Base-by-base conservation (phyloP, 2,888 invertebrate genomes). In the Isotomurus palustris region DNA sequence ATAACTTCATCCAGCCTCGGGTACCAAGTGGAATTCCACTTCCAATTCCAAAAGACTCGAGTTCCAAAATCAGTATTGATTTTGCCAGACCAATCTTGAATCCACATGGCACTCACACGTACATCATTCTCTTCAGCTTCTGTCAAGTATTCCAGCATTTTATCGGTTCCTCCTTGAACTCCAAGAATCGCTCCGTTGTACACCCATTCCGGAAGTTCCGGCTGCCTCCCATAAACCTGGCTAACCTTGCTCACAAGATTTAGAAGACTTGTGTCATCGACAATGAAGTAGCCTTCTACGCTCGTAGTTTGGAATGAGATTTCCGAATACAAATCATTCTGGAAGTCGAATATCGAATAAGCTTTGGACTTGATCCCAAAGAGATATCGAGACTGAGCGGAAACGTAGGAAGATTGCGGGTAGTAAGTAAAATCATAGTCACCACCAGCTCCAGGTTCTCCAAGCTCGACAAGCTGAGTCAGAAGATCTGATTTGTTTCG, bases 1-100 rank as follows among this genome's bases (percentile, higher is more conserved):
- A 70, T 69, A 3, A 60, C 61, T 24, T 38, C 19, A 56, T 71
- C 68, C 36, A 71, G 52, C 14, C 36, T 19, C 2, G 48, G 32
- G 35, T 71, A 71, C 52, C 63, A 67, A 3, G 68, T 67, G n/a
- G 55, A 32, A 44, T 71, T 71, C 71, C 71, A 71, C n/a, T 57
- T 56, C 71, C 71, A 71, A 56, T 71, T 71, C 71, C 71, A 71
- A 55, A 69, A 71, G 2, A 71, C 69, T 1, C 71, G 52, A 40
- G 69, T 64, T 2, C 71, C 71, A 41, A 71, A 65, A 12, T 51
- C 27, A n/a, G 71, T 71, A 25, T 62, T 54, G n/a, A 66, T 64
- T 35, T 62, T 66, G 1, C 71, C 71, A 4, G 71, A 67, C 71
- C 71, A 71, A 55, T 71, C 71, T 53, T 71, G 71, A 40, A 71